Base-by-base conservation (phyloP, 2,113 vertebrate genomes). In the Leptosomus discolor region DNA sequence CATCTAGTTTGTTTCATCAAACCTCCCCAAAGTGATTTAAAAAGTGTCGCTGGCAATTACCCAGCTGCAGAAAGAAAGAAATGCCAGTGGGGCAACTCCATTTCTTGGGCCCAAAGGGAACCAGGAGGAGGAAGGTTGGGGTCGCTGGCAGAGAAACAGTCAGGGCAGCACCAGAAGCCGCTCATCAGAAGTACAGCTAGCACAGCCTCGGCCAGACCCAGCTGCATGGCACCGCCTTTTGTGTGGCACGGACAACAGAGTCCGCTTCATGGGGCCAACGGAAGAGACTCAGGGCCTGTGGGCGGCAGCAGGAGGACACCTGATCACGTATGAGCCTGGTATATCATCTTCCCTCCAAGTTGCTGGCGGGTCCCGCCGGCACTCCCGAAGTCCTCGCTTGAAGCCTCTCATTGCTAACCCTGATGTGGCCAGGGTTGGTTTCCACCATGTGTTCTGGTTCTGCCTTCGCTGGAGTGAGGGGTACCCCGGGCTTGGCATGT, bases 1-100 rank as follows among this genome's bases (percentile, higher is more conserved):
- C 92, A 79, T 92, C 92, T 74, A 81, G 85, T 94, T 96, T 90
- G 88, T 92, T 97, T 92, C 92, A 89, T 94, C 89, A 90, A 56
- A 78, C 73, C 73, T 95, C 73, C 73, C 69, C 22, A 3, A 67
- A 64, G 76, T 97, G 92, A 95, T 94, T 96, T 95, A 64, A 87
- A 95, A 94, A 57, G 76, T 82, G 94, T 94, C 86, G 0, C 43
- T 37, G 48, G 69, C 83, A 94, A 94, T 96, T 89, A 94, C 94
- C 48, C 39, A 65, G 83, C 50, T 74, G 67, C 46, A 27, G 60
- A 60, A 82, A 45, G 83, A 71, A 81, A 70, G 68, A 29, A 75
- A 58, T 2, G 16, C 56, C 36, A 46, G 34, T 9, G 14, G 76
- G 60, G 60, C 60, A 91, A 50, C 76, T 86, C 39, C 21, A 29